These are phyloP conservation scores for Oscheius onirici DNA, from an alignment of 2,888 invertebrate genomes.

Conservation along the genomic window DNA sequence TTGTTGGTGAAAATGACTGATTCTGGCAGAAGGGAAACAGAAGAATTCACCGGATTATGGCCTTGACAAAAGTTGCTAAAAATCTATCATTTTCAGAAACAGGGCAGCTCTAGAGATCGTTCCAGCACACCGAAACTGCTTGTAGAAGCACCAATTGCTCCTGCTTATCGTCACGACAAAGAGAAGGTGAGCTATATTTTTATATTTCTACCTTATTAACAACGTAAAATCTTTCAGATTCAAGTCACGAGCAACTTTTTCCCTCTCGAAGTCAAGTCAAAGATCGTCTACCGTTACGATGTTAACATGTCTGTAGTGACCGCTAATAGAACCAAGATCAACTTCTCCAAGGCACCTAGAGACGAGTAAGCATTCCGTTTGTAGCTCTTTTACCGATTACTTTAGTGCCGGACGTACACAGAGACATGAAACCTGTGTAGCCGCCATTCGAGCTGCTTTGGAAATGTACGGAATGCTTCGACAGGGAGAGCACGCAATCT, in stretches of 20 bases:
- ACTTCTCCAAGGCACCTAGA: conserved; percentile 1
- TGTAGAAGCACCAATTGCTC: not conserved
- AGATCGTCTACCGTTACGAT: conserved; percentile 35
- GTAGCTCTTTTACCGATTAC: not conserved
- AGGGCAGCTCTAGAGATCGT: not conserved
- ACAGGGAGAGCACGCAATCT: conserved; percentile 1
- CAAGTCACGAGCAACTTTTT: conserved; percentile 30
- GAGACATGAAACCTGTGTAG: conserved; percentile 22
- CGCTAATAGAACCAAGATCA: not conserved
- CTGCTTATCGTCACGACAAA: conserved; percentile 12
- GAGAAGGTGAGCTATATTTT: not conserved
- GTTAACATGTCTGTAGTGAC: not conserved
- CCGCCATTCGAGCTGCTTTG: conserved; percentile 22
- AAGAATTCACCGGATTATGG: too few relatives aligned
- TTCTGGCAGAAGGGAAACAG: too few relatives aligned
- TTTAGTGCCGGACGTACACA: conserved; percentile 17
- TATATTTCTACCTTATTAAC: not conserved
- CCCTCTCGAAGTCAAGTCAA: conserved; percentile 12
- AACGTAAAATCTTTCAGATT: not conserved
- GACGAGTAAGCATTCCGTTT: conserved; percentile 7
- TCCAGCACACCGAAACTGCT: not conserved
- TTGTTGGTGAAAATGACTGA: too few relatives aligned
- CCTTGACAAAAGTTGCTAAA: too few relatives aligned
- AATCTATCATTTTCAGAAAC: not conserved
- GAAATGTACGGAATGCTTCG: conserved; percentile 18